phyloP scores from a whole-genome alignment of 2,888 invertebrate species.

The Clepsis dumicolana region DNA sequence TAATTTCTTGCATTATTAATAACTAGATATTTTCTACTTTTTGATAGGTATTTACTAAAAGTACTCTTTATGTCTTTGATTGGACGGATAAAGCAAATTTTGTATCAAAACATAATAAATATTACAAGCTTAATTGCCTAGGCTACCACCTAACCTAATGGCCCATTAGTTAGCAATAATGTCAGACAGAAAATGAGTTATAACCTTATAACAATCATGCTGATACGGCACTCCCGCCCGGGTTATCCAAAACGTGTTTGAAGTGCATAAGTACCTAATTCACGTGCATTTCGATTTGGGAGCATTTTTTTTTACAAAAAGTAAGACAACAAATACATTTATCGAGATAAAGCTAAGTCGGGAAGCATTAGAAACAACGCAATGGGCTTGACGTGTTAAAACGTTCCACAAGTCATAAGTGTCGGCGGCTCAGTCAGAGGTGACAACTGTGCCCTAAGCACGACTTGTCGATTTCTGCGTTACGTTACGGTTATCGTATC shows the following conservation, averaged over 20 bases:
- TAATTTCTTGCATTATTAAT: slow-evolving; percentile 8
- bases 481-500: too few relatives aligned
- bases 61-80: not conserved
- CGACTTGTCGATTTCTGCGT: too few relatives aligned
- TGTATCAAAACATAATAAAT: not conserved
- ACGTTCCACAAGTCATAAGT: not conserved
- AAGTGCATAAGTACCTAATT: not conserved
- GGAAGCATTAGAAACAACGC: not conserved
- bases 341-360: too few relatives aligned
- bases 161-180: slow-evolving; percentile 56
- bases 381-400: not conserved
- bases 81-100: not conserved
- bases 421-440: not conserved
- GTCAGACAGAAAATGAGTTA: slow-evolving; percentile 56
- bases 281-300: not conserved
- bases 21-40: slow-evolving; percentile 6
- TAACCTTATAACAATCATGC: slow-evolving; percentile 51
- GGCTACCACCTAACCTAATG: slow-evolving; percentile 50
- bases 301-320: too few relatives aligned
- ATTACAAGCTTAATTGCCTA: slow-evolving; percentile 38
- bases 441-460: too few relatives aligned
- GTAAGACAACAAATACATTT: too few relatives aligned
- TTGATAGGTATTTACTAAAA: not conserved
- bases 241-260: slow-evolving; percentile 55
- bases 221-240: slow-evolving; percentile 51